Evolutionary conservation across 2,113 vertebrate genomes (phyloP).

Genomic region (Microcebus ravelobensis): DNA sequence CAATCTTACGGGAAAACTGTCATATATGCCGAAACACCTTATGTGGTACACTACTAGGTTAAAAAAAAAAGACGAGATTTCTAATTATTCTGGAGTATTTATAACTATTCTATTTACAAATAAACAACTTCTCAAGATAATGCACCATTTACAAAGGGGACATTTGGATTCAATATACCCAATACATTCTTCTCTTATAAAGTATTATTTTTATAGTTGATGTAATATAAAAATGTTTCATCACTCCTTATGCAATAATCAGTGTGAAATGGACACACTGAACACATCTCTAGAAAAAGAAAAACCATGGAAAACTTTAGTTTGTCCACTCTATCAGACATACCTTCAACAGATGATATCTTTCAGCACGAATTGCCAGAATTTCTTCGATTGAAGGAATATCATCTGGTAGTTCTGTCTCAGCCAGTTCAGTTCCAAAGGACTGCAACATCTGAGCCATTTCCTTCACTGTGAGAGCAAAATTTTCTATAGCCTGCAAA

Average conservation of each 20-base stretch:
- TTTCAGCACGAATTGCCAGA: slow-evolving; percentile 90
- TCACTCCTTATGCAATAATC: background rate
- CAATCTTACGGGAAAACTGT: background rate
- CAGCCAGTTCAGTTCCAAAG: slow-evolving; percentile 96
- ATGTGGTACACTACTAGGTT: background rate
- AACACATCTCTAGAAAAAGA: slow-evolving; percentile 38
- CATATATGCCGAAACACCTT: background rate
- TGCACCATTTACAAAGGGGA: background rate
- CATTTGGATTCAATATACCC: background rate
- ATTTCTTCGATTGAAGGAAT: slow-evolving; percentile 89
- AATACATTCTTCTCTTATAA: background rate
- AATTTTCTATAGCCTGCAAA: slow-evolving; percentile 96
- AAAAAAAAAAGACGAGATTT: background rate
- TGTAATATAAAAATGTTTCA: background rate
- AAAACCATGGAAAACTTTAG: background rate
- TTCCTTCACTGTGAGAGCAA: slow-evolving; percentile 97
- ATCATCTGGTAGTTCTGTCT: slow-evolving; percentile 91
- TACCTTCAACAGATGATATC: slow-evolving; percentile 96
- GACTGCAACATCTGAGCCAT: slow-evolving; percentile 96
- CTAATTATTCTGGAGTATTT: background rate
- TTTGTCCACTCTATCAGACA: background rate
- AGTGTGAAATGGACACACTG: background rate
- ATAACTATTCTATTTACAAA: background rate
- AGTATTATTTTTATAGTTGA: background rate
- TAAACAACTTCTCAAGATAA: background rate